Evolutionary conservation across 1,140 invertebrate species (phyloP), one percentile per base, ranked within the genome.

Genomic region (Pogonomyrmex barbatus): DNA sequence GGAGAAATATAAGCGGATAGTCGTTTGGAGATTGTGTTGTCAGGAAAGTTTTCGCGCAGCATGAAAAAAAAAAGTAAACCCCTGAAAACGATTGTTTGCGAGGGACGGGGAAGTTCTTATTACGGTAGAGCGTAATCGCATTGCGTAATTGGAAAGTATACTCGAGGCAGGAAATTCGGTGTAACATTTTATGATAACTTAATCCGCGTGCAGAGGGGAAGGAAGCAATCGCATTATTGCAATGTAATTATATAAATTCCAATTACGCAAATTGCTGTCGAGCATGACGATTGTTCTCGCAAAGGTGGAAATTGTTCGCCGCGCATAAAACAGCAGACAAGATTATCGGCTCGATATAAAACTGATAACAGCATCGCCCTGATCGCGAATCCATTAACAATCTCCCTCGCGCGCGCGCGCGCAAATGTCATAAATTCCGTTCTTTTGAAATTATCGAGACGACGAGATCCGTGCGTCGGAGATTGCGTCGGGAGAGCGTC

Each of bases 221-320:
- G 50, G 79, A 83, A 75, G 79, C 79, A 83, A 83, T 83, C 68
- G 79, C 79, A 83, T 83, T 83, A 83, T 47, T 56, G 68, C 68
- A 60, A 60, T 83, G 79, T 83, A 83, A 83, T 83, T 83, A 83
- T 83, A 83, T 83, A 83, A 83, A 73, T 83, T 83, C 79, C 79
- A 83, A 83, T 83, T 83, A 83, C 54, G 79, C 68, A 83, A 75
- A 83, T 83, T 83, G 79, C 79, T 42, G 56, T 42, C 56, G 79
- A 71, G 54, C 75, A 68, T n/a, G 54, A 70, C 70, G 54, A 83
- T 60, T 83, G 68, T 50, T 54, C 79, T 62, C 68, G 54, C 68
- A 17, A 75, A 75, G 52, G 68, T 73, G 54, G 33, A 71, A 71
- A 82, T 71, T 71, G 67, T 75, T 75, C 68, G 42, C 42, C 54